Evolutionary conservation across 2,113 vertebrate genomes (phyloP), one percentile per base, ranked within the genome.

Genomic region (Emydura subglobosa): DNA sequence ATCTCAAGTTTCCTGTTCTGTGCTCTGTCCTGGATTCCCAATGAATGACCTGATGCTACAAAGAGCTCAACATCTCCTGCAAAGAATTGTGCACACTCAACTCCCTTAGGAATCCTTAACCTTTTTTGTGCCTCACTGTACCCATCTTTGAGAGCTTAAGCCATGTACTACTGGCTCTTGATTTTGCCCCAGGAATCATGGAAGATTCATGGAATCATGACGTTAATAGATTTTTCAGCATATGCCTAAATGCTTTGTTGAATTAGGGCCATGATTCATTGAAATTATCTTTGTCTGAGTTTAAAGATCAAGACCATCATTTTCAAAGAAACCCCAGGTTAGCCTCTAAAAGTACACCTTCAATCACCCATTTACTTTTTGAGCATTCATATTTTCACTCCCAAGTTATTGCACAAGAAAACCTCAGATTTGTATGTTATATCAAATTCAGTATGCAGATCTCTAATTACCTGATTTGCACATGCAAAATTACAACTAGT

Each of bases 181-280:
- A 47, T 91, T 34, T 90, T 79, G 44, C 4, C 78, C 12, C 50
- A 53, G 25, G 72, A 57, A 14, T 79, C 42, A 34, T 57, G n/a
- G 81, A 68, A 57, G 72, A 4, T 68, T 29, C 0, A 1, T 44
- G 42, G 39, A 76, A 44, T 47, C 22, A 72, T 1, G 72, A 42
- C 53, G 42, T n/a, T 78, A 17, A 21, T 29, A 53, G 57, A 79
- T 54, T 47, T 44, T 44, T 39, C 17, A 53, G 79, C 54, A 85
- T 47, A 29, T 11, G 31, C 19, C 59, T 49, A n/a, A 6, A 8
- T 1, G 0, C 0, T 1, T 50, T 2, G n/a, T 5, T 74, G 47
- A 54, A 19, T 4, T 19, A 44, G 82, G 31, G 42, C 47, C 25
- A 3, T 29, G 81, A 44, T 76, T 76, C 42, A 10, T 76, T 76